phyloP scores from a whole-genome alignment of 1,140 invertebrate species.

The Pseudomyrmex pallidus region DNA sequence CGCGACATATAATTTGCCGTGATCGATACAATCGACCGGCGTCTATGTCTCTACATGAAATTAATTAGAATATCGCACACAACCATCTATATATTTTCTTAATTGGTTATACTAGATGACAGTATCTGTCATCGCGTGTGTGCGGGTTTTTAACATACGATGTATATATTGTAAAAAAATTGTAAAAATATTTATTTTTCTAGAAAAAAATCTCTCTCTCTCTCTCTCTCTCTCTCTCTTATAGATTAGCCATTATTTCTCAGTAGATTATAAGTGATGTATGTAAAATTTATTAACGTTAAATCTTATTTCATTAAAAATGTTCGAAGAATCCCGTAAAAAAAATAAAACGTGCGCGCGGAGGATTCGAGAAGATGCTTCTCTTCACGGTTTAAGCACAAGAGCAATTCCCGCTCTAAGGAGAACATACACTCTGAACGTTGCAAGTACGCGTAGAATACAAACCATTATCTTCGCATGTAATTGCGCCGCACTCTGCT shows the following conservation, averaged over 20 bases:
- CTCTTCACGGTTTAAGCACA: not conserved
- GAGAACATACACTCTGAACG: not conserved
- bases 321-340: no score
- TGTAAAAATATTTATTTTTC: not conserved
- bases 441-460: conserved; percentile 19
- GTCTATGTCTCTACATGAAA: not conserved
- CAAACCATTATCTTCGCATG: conserved; percentile 46
- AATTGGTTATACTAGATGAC: conserved; percentile 11
- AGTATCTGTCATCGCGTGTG: not conserved
- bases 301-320: no score
- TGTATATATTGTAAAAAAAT: not conserved
- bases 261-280: no score
- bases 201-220: no score
- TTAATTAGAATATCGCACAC: conserved; percentile 14
- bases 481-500: conserved; percentile 46
- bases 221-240: no score
- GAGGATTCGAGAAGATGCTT: not conserved
- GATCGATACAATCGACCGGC: conserved; percentile 7
- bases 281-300: no score
- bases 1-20: not conserved
- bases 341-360: no score
- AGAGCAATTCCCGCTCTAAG: not conserved
- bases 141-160: not conserved
- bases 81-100: not conserved
- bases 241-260: no score